A percentile compares a stretch with the other conserved stretches of the same genome.
Evolutionary conservation across 2,797 vertebrate genomes (phyloP).

Genomic region (Danio tinwini): DNA sequence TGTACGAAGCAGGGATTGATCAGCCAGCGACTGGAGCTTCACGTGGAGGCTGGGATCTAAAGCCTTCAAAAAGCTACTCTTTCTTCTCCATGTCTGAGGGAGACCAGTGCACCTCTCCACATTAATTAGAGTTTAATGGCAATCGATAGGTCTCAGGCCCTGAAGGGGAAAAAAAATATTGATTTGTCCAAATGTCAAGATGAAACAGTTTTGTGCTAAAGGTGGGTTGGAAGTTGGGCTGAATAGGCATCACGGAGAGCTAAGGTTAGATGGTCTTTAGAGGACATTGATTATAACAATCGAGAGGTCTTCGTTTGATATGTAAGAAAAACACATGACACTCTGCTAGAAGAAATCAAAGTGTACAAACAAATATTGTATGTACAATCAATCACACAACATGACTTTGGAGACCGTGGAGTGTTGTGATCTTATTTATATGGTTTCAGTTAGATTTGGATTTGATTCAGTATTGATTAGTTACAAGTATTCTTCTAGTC

Average conservation of each 20-base stretch:
- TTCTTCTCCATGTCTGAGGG: conserved; percentile 50
- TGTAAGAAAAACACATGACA: conserved; percentile 5
- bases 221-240: conserved; percentile 18
- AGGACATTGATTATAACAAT: conserved; percentile 26
- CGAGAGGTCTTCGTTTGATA: conserved; percentile 1
- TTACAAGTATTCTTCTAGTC: no score
- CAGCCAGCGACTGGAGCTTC: not conserved
- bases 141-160: conserved; percentile 62
- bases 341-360: conserved; percentile 1
- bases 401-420: not conserved
- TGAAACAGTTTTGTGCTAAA: conserved; percentile 63
- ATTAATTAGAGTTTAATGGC: conserved; percentile 64
- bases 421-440: not conserved
- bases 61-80: conserved; percentile 34
- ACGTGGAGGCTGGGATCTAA: conserved; percentile 42
- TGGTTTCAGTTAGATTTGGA: no score
- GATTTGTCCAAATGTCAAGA: conserved; percentile 66
- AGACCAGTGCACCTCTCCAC: conserved; percentile 51
- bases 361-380: not conserved
- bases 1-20: conserved; percentile 7
- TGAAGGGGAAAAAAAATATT: conserved; percentile 57
- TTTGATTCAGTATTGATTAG: no score
- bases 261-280: conserved; percentile 44
- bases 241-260: conserved; percentile 38
- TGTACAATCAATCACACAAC: not conserved